Conservation (phyloP, 23 tunicate genomes). For the Diplosoma virens region DNA sequence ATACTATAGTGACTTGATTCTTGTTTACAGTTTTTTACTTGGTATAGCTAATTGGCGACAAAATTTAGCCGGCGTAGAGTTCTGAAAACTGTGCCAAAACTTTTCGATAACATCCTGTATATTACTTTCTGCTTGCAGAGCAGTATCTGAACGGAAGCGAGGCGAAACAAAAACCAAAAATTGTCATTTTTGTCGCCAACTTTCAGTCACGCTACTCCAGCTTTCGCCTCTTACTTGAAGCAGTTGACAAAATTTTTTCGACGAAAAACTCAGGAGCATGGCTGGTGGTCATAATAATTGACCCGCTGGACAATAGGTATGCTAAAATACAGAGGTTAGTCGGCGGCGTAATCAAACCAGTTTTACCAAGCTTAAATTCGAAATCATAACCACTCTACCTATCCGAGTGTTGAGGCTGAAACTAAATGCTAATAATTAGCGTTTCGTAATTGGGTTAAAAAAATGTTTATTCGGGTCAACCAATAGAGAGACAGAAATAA, state of each 20-base stretch:
- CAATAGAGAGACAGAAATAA: too few species aligned
- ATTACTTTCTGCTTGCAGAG: neutral
- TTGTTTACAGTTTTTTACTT: too few species aligned
- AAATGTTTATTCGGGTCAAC: too few species aligned
- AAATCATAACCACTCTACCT: too few species aligned
- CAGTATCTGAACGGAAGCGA: slow-evolving; percentile 32
- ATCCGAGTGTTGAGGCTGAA: too few species aligned
- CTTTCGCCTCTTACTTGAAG: slow-evolving; percentile 51
- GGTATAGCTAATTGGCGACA: too few species aligned
- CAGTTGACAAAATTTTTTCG: slow-evolving; percentile 40
- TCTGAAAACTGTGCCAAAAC: neutral
- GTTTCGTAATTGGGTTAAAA: too few species aligned
- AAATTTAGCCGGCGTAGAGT: neutral
- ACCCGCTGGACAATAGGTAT: slow-evolving; percentile 48
- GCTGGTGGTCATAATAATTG: slow-evolving; percentile 40
- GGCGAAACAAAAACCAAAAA: slow-evolving; percentile 60
- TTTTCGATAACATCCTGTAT: neutral
- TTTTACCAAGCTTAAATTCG: too few species aligned
- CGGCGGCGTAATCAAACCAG: too few species aligned
- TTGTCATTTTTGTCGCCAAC: slow-evolving; percentile 52
- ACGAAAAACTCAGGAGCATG: slow-evolving; percentile 68
- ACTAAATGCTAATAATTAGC: too few species aligned
- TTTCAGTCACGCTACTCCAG: slow-evolving; percentile 67
- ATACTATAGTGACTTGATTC: too few species aligned
- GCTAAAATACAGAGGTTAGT: neutral